Evolutionary conservation across 2,113 vertebrate species (phyloP).

Genomic region (Orycteropus afer): DNA sequence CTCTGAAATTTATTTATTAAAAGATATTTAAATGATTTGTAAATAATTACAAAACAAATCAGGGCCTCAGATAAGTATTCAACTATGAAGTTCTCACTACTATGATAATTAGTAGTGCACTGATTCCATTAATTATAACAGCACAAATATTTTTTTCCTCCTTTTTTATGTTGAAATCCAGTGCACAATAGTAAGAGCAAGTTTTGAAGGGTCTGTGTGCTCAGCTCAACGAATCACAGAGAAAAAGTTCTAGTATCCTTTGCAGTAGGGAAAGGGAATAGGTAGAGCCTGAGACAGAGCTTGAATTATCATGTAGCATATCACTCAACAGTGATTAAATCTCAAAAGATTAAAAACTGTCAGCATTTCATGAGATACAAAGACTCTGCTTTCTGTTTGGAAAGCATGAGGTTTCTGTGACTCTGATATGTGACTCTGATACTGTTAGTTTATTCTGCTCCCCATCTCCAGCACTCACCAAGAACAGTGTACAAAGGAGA

Average conservation of each 20-base stretch:
- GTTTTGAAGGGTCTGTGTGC: slow-evolving; percentile 68
- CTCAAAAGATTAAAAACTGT: slow-evolving; percentile 82
- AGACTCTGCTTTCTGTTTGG: slow-evolving; percentile 75
- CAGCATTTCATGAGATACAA: slow-evolving; percentile 81
- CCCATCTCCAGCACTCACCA: not conserved
- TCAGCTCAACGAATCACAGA: slow-evolving; percentile 71
- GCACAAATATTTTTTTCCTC: slow-evolving; percentile 10
- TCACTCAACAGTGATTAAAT: slow-evolving; percentile 88
- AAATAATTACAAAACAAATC: slow-evolving; percentile 78
- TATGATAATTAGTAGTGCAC: slow-evolving; percentile 71
- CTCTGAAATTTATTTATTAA: slow-evolving; percentile 75
- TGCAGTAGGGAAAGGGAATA: slow-evolving; percentile 62
- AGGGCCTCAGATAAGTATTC: slow-evolving; percentile 57
- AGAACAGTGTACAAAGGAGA: slow-evolving; percentile 60
- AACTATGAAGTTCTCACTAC: slow-evolving; percentile 68
- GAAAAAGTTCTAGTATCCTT: slow-evolving; percentile 71
- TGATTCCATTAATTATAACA: slow-evolving; percentile 17
- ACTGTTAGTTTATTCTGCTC: slow-evolving; percentile 26
- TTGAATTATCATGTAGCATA: slow-evolving; percentile 86
- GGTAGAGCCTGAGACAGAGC: slow-evolving; percentile 76
- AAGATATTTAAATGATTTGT: slow-evolving; percentile 82
- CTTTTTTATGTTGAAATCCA: slow-evolving; percentile 65
- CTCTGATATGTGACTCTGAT: slow-evolving; percentile 26
- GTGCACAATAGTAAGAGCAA: slow-evolving; percentile 60
- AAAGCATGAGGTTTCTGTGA: slow-evolving; percentile 71